Evolutionary conservation across 2,888 invertebrate genomes (phyloP).

Genomic region (Drosophila paramelanica): DNA sequence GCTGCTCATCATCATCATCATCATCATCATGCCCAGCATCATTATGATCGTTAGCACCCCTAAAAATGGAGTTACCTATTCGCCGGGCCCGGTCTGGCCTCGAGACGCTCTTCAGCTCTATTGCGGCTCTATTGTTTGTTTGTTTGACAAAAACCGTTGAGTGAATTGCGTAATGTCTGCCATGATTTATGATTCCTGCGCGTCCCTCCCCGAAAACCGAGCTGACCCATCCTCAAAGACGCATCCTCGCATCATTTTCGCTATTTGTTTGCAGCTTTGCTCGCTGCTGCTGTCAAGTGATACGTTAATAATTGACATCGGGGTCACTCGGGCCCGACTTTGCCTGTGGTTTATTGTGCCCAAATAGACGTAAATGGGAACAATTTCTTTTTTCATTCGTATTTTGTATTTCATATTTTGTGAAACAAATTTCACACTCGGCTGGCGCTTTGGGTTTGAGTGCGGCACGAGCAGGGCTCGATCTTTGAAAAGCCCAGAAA

Average conservation of each 20-base stretch:
- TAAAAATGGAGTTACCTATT: constrained; percentile 64
- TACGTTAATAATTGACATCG: constrained; percentile 84
- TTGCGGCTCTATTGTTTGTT: constrained; percentile 68
- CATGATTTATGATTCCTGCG: constrained; percentile 71
- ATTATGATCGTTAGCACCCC: constrained; percentile 60
- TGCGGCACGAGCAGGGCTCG: constrained; percentile 42
- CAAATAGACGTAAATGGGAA: constrained; percentile 57
- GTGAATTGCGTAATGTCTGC: constrained; percentile 67
- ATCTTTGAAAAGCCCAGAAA: constrained; percentile 2
- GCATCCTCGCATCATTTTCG: constrained; percentile 65
- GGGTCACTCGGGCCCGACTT: constrained; percentile 75
- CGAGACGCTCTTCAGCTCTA: constrained; percentile 31
- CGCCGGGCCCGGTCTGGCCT: constrained; percentile 20
- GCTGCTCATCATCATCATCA: constrained; percentile 38
- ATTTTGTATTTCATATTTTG: constrained; percentile 12
- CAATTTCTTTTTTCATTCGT: constrained; percentile 20
- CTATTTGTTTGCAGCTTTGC: constrained; percentile 76
- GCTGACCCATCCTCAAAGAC: constrained; percentile 47
- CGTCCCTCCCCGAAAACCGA: constrained; percentile 45
- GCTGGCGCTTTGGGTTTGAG: constrained; percentile 52
- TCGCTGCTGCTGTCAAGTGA: constrained; percentile 78
- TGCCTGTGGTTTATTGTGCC: constrained; percentile 70
- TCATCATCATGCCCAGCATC: constrained; percentile 37
- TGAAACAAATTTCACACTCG: constrained; percentile 74
- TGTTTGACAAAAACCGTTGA: constrained; percentile 77